A percentile compares a stretch with the other conserved stretches of the same genome.
Conservation (phyloP, 2,113 vertebrate species). For the Centrocercus urophasianus region DNA sequence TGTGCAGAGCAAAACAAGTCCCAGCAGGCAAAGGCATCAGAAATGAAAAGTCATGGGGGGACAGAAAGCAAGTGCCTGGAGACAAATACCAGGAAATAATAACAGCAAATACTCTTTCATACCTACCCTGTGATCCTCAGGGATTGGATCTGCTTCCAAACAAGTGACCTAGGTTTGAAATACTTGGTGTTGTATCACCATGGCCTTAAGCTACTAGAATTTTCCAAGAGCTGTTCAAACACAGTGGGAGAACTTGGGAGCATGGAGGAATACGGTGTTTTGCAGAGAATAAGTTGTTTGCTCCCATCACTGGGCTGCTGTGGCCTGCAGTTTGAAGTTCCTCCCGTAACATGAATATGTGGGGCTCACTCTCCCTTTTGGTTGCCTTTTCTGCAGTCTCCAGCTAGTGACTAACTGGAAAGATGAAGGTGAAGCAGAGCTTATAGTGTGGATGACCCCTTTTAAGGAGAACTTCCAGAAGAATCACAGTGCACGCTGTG, state of each 20-base stretch:
- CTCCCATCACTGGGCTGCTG: not conserved
- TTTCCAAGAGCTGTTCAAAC: constrained; percentile 2
- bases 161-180: constrained; percentile 9
- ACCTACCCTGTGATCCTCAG: not conserved
- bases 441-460: not conserved
- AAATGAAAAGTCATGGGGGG: constrained; percentile 7
- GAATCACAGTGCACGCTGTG: rapidly evolving
- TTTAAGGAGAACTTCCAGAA: not conserved
- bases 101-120: not conserved
- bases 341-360: rapidly evolving
- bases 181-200: not conserved
- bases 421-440: not conserved
- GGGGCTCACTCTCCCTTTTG: not conserved
- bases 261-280: not conserved
- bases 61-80: constrained; percentile 9
- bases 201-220: constrained; percentile 5
- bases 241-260: not conserved
- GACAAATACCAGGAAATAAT: not conserved
- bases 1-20: constrained; percentile 31
- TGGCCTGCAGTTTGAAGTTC: not conserved
- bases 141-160: constrained; percentile 1
- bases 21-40: not conserved
- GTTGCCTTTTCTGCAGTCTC: not conserved
- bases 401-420: not conserved
- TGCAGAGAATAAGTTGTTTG: not conserved